Evolutionary conservation across 2,888 invertebrate genomes (phyloP), one percentile per base, ranked within the genome.

Genomic region (Eupithecia tripunctaria): DNA sequence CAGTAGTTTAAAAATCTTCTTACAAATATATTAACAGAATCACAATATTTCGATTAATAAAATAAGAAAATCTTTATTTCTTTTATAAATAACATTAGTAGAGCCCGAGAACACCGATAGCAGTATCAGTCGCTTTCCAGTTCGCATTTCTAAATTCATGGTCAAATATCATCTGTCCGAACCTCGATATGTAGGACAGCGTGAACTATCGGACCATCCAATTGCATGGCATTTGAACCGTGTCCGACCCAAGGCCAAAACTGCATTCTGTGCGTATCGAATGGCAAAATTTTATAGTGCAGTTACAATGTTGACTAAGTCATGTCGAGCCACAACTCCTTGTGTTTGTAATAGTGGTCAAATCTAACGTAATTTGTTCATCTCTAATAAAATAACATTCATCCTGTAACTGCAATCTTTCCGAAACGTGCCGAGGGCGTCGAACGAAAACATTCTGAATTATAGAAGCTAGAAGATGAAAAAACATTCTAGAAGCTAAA

Each of bases 221-320:
- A 68, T 62, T 75, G 72, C 59, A 71, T 84, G 87, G 85, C 84
- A 88, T 87, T 87, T 86, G 85, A 87, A 84, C 83, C 82, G 81
- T 79, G 59, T 75, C 71, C 27, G 70, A 75, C 66, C 72, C 84
- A 86, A 86, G 88, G 87, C 76, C 56, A 41, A 21, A 25, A 38
- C 82, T 77, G 81, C 81, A 80, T 81, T 75, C 78, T 82, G 79
- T 80, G 75, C 78, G 65, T 82, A 80, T 81, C 72, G 59, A 67
- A 29, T 74, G 68, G 47, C 69, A 29, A 63, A 38, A 12, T 64
- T 10, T 63, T 21, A 21, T 51, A 21, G 51, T 56, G 14, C 25
- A 25, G 51, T 56, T 25, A 21, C 51, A 51, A 21, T 21, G 51
- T 51, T 51, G 51, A 21, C 51, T 12, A 0, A 21, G 51, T 21